Conservation (phyloP, 2,797 vertebrate genomes). For the Ceyx erithaca region DNA sequence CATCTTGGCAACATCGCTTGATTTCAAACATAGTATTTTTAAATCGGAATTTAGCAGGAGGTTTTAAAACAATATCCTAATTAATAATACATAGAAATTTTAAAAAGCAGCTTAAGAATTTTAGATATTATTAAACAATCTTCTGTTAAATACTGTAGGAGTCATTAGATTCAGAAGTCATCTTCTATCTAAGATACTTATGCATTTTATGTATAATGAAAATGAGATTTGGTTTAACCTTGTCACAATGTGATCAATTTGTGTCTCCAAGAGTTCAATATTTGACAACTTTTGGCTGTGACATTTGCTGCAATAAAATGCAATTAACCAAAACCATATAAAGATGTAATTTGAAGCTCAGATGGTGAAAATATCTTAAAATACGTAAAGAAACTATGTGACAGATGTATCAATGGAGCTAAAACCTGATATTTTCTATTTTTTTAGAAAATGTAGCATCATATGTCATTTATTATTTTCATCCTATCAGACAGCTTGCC, state of each 20-base stretch:
- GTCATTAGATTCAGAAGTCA: constrained; percentile 5
- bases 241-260: not conserved
- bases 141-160: constrained; percentile 34
- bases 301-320: constrained; percentile 1
- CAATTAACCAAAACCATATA: constrained; percentile 32
- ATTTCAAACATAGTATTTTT: not conserved
- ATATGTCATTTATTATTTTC: not conserved
- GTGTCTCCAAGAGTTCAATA: not conserved
- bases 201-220: not conserved
- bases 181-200: constrained; percentile 8
- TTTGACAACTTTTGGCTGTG: constrained; percentile 14
- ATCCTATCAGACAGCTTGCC: not conserved
- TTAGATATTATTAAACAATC: constrained; percentile 16
- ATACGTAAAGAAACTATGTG: not conserved
- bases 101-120: not conserved
- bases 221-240: constrained; percentile 20
- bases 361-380: not conserved
- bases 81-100: not conserved
- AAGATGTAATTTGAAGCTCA: constrained; percentile 14
- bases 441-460: not conserved
- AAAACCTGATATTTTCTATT: not conserved
- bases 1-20: not conserved
- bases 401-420: not conserved
- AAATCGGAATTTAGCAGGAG: not conserved
- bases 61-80: constrained; percentile 23